Evolutionary conservation across 2,113 vertebrate species (phyloP), one percentile per base, ranked within the genome.

Genomic region (Sinosuthora webbiana): DNA sequence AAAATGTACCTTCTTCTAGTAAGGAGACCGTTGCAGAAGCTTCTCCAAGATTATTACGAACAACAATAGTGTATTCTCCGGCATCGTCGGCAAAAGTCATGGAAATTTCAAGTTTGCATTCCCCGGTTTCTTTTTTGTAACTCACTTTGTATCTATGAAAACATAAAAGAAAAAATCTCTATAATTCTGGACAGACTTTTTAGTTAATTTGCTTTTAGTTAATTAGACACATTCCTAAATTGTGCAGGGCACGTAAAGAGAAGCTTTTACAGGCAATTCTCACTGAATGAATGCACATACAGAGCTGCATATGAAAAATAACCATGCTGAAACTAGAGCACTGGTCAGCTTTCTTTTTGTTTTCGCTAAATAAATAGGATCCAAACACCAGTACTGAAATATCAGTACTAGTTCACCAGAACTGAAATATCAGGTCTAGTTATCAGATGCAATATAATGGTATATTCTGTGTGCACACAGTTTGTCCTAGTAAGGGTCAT

Each of bases 21-120:
- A 99, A 98, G 89, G 96, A 98, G 96, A 98, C 98, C 68, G 98
- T 99, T 59, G 99, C 99, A 75, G 98, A 99, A 65, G 96, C 98
- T 97, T 99, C 99, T 91, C 99, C 99, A 1, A 98, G 97, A 94
- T 98, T 98, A 89, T 99, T 99, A 88, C 98, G 99, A 94, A 98
- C 98, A 97, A 98, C 98, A 75, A 99, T 96, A 8, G 98, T 98
- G 89, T 99, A 99, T 97, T 99, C 99, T 97, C 99, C 99, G n/a
- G 99, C 99, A 74, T 99, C 99, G 7, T 99, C 99, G 1, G 99
- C 98, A 82, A 99, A 99, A 50, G 99, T 99, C 99, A 99, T 99
- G 13, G 99, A 99, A 98, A 99, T 99, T 98, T 99, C 99, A 95
- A 99, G 96, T 95, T 94, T 98, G 97, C 99, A 99, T 81, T 98